Evolutionary conservation across 2,113 vertebrate genomes (phyloP).

Genomic region (Mobula birostris): DNA sequence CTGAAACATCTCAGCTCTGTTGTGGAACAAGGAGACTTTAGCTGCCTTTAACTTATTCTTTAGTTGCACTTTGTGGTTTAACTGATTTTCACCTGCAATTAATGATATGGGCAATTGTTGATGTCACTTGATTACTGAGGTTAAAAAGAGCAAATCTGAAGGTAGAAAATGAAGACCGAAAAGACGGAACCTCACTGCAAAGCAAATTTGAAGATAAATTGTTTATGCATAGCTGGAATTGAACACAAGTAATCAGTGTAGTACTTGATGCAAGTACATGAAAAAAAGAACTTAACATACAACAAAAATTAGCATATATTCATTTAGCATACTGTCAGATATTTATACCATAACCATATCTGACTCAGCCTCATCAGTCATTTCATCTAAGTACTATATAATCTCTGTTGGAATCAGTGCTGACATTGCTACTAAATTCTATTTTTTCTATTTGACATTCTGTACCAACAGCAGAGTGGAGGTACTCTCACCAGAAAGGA

Average conservation of each 20-base stretch:
- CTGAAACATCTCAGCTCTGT: background rate
- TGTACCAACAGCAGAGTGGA: too few species aligned
- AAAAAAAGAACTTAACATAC: background rate
- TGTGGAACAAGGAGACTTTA: background rate
- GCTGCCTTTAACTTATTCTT: background rate
- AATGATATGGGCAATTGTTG: background rate
- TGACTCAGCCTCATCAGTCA: background rate
- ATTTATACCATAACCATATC: background rate
- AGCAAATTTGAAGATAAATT: background rate
- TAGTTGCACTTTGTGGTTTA: background rate
- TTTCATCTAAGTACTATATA: too few species aligned
- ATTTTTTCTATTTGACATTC: background rate
- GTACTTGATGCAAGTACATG: background rate
- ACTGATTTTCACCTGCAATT: background rate
- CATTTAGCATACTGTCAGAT: background rate
- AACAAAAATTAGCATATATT: background rate
- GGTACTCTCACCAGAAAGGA: too few species aligned
- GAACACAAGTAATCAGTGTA: background rate
- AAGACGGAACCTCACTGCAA: background rate
- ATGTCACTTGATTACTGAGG: background rate
- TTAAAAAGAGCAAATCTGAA: background rate
- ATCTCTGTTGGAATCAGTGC: background rate
- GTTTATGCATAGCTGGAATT: background rate
- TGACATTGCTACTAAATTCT: background rate
- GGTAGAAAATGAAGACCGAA: background rate